Evolutionary conservation across 2,113 vertebrate genomes (phyloP).

Genomic region (Balaeniceps rex): DNA sequence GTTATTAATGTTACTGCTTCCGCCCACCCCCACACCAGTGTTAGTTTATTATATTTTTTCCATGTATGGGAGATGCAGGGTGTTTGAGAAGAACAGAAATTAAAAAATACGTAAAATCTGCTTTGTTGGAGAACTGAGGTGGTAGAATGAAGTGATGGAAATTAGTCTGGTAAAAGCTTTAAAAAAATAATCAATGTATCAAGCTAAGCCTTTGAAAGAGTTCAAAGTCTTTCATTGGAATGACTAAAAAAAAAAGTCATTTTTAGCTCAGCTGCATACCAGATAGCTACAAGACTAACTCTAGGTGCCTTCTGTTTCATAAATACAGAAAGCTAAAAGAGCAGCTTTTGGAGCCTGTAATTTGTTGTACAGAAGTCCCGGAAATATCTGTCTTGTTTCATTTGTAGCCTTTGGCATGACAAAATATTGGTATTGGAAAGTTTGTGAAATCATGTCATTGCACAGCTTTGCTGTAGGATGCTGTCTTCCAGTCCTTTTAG

Average conservation of each 20-base stretch:
- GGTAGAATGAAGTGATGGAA: background rate
- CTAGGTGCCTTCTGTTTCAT: background rate
- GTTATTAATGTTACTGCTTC: background rate
- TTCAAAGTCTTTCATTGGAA: slow-evolving; percentile 30
- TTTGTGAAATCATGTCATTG: background rate
- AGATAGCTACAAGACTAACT: background rate
- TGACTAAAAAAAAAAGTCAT: background rate
- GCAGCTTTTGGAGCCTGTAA: slow-evolving; percentile 11
- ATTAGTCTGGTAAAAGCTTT: background rate
- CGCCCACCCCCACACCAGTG: background rate
- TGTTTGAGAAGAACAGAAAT: slow-evolving; percentile 33
- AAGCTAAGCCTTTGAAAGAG: background rate
- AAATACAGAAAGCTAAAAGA: slow-evolving; percentile 9
- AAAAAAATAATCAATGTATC: background rate
- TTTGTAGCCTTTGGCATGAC: slow-evolving; percentile 63
- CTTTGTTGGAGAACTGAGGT: background rate
- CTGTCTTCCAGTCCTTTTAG: background rate
- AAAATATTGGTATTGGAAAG: slow-evolving; percentile 58
- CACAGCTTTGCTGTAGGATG: slow-evolving; percentile 9
- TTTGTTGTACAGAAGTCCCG: slow-evolving; percentile 42
- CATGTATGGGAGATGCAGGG: background rate
- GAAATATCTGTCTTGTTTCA: slow-evolving; percentile 52
- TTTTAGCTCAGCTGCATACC: background rate
- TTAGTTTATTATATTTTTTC: background rate
- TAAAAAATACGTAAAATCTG: background rate